Conservation (phyloP, 2,888 invertebrate genomes). For the Xylocampa areola region DNA sequence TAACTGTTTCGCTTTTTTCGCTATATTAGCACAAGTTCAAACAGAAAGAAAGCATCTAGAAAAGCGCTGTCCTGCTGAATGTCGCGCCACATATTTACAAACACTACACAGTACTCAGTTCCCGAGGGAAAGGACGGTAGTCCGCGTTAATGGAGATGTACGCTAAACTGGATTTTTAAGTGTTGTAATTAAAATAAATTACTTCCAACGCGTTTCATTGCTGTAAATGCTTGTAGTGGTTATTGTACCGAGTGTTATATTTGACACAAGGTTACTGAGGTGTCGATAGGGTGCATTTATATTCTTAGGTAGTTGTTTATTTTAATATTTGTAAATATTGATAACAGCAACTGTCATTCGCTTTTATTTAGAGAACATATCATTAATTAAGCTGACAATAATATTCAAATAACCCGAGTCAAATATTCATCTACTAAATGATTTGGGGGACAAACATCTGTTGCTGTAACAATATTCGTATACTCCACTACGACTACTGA, state of each 20-base stretch:
- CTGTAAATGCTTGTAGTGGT: conserved; percentile 36
- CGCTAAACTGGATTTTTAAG: conserved; percentile 69
- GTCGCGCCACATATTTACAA: conserved; percentile 42
- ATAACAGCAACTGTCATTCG: too few relatives aligned
- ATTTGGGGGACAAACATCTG: conserved; percentile 15
- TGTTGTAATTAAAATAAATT: conserved; percentile 64
- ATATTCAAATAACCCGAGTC: not conserved
- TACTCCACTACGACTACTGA: not conserved
- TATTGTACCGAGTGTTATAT: conserved; percentile 15
- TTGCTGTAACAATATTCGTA: conserved; percentile 9
- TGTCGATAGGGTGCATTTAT: not conserved
- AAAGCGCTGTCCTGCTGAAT: conserved; percentile 50
- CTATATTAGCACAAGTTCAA: not conserved
- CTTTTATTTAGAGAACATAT: too few relatives aligned
- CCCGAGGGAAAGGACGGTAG: conserved; percentile 44
- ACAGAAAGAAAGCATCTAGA: conserved; percentile 10
- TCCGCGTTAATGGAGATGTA: conserved; percentile 67
- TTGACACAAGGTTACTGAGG: conserved; percentile 4
- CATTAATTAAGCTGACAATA: too few relatives aligned
- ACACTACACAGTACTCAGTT: conserved; percentile 40
- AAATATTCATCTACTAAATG: not conserved
- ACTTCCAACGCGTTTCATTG: conserved; percentile 35
- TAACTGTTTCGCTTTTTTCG: not conserved
- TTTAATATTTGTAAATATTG: too few relatives aligned
- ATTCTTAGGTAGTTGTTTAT: too few relatives aligned